These are phyloP conservation scores for Garrulus glandarius DNA, from an alignment of 2,797 vertebrate species.

Conservation along the genomic window DNA sequence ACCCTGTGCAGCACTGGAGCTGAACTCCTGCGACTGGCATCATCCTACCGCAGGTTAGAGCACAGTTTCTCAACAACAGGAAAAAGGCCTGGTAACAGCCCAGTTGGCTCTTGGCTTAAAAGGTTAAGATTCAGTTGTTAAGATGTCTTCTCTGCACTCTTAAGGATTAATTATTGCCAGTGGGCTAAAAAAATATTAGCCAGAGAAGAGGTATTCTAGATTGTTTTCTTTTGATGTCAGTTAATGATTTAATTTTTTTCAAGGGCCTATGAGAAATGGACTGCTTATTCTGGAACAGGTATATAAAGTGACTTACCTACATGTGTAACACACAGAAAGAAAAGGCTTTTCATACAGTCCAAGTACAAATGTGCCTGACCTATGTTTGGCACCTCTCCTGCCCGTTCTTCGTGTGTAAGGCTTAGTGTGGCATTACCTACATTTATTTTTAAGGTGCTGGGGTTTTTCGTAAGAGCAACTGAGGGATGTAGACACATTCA, in stretches of 20 bases:
- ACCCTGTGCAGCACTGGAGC: background rate
- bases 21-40: background rate
- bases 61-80: background rate
- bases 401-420: background rate
- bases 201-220: background rate
- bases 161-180: background rate
- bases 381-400: background rate
- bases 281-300: background rate
- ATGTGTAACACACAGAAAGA: background rate
- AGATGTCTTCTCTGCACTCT: background rate
- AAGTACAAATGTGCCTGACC: background rate
- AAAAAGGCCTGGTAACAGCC: background rate
- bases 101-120: background rate
- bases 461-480: background rate
- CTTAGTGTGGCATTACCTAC: background rate
- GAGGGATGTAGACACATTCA: slow-evolving; percentile 17
- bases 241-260: slow-evolving; percentile 25
- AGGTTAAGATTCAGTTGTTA: background rate
- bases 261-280: background rate
- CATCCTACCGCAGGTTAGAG: background rate
- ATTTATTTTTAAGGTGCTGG: slow-evolving; percentile 23
- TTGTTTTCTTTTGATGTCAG: background rate
- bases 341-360: background rate
- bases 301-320: background rate
- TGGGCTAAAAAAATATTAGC: background rate